Conservation (phyloP, 64 coral and sea anemone species). For the Pocillopora damicornis region DNA sequence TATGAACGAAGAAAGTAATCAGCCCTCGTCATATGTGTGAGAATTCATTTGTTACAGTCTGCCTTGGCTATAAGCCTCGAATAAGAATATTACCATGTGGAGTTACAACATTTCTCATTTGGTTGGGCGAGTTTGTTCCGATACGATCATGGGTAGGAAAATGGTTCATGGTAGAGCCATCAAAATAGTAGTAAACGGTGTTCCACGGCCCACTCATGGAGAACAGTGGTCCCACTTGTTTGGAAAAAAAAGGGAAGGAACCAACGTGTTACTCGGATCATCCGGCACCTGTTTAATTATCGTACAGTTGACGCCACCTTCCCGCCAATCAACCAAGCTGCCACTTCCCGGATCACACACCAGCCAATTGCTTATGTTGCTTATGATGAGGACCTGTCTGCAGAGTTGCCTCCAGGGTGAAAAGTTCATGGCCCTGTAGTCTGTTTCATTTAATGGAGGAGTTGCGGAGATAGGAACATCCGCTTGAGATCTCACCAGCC, state of each 20-base stretch:
- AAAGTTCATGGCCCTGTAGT: constrained; percentile 43
- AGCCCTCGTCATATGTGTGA: too few species aligned
- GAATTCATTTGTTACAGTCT: too few species aligned
- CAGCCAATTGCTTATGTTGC: constrained; percentile 9
- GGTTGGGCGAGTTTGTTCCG: not conserved
- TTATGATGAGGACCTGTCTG: constrained; percentile 19
- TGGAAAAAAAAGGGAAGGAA: too few species aligned
- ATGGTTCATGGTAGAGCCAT: too few species aligned
- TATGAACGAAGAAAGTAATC: too few species aligned
- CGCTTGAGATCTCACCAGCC: not conserved
- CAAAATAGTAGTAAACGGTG: too few species aligned
- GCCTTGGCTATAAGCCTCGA: not conserved
- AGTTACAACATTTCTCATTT: not conserved
- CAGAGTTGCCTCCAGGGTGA: constrained; percentile 22
- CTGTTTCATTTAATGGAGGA: constrained; percentile 9
- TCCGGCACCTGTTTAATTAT: constrained; percentile 1
- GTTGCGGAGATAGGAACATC: not conserved
- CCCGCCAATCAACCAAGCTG: not conserved
- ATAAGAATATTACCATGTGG: not conserved
- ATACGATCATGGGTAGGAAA: not conserved
- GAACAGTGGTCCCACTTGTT: too few species aligned
- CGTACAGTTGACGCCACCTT: not conserved
- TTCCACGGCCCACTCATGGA: too few species aligned
- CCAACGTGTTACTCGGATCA: too few species aligned
- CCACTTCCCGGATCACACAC: not conserved